These are phyloP conservation scores for Sminthurides aquaticus DNA, from an alignment of 2,888 invertebrate species.

Conservation along the genomic window DNA sequence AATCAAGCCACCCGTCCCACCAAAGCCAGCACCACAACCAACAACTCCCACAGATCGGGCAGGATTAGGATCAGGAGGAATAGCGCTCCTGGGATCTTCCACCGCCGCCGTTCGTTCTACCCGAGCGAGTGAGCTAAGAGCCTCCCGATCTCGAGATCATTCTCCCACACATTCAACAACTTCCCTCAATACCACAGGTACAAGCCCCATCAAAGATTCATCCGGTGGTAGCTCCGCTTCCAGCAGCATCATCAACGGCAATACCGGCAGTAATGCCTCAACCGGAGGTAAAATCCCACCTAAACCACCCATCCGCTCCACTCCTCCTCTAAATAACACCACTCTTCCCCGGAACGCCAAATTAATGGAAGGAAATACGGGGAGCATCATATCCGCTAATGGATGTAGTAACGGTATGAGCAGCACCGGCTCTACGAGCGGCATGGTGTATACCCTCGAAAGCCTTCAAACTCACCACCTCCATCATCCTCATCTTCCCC, in stretches of 20 bases:
- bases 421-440: neutral
- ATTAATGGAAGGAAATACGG: conserved; percentile 20
- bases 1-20: conserved; percentile 32
- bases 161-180: conserved; percentile 35
- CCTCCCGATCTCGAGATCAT: conserved; percentile 34
- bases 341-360: conserved; percentile 23
- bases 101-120: conserved; percentile 35
- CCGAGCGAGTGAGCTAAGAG: conserved; percentile 35
- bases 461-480: neutral
- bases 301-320: conserved; percentile 39
- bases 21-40: conserved; percentile 24
- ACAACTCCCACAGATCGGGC: conserved; percentile 17
- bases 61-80: conserved; percentile 8
- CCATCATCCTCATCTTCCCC: conserved; percentile 8
- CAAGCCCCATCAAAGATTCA: neutral
- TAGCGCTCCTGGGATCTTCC: neutral
- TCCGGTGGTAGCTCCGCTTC: neutral
- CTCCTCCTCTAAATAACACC: conserved; percentile 21
- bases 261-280: neutral
- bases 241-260: neutral
- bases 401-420: neutral
- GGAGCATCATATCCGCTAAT: conserved; percentile 18
- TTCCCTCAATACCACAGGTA: conserved; percentile 28
- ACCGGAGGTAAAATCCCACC: conserved; percentile 37
- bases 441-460: neutral